Conservation (phyloP, 2,113 vertebrate genomes). For the Labrus mixtus region DNA sequence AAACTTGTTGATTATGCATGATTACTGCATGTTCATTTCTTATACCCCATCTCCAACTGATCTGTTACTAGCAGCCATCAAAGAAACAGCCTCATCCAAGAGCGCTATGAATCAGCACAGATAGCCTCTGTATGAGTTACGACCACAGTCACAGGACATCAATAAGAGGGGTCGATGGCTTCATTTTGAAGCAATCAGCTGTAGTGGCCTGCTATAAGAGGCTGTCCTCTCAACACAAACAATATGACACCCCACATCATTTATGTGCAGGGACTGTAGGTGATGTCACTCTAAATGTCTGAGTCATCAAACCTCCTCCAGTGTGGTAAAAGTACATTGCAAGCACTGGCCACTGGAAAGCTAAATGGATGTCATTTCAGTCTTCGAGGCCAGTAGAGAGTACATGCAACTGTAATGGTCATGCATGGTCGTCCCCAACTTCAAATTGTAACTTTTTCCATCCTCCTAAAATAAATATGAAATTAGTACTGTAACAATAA, state of each 20-base stretch:
- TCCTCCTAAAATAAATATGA: too few relatives aligned
- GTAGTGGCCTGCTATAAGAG: conserved; percentile 25
- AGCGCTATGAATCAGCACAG: conserved; percentile 49
- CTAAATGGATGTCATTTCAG: too few relatives aligned
- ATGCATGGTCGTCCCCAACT: too few relatives aligned
- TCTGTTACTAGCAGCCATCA: conserved; percentile 2
- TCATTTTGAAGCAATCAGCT: conserved; percentile 35
- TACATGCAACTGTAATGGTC: too few relatives aligned
- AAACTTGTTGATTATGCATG: background rate
- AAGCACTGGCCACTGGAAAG: conserved; percentile 5
- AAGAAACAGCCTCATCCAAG: conserved; percentile 24
- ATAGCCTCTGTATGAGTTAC: conserved; percentile 37
- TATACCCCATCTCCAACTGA: conserved; percentile 13
- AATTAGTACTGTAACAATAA: too few relatives aligned
- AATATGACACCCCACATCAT: conserved; percentile 22
- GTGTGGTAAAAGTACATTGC: conserved; percentile 11
- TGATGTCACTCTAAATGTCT: conserved; percentile 29
- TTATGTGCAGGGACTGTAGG: conserved; percentile 7
- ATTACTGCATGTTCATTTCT: conserved; percentile 9
- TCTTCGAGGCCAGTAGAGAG: too few relatives aligned
- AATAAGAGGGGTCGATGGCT: conserved; percentile 51
- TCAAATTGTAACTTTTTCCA: too few relatives aligned
- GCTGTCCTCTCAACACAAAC: conserved; percentile 30
- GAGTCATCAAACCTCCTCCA: conserved; percentile 21
- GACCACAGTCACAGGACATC: conserved; percentile 25